Evolutionary conservation across 2,113 vertebrate genomes (phyloP).

Genomic region (Silurus asotus): DNA sequence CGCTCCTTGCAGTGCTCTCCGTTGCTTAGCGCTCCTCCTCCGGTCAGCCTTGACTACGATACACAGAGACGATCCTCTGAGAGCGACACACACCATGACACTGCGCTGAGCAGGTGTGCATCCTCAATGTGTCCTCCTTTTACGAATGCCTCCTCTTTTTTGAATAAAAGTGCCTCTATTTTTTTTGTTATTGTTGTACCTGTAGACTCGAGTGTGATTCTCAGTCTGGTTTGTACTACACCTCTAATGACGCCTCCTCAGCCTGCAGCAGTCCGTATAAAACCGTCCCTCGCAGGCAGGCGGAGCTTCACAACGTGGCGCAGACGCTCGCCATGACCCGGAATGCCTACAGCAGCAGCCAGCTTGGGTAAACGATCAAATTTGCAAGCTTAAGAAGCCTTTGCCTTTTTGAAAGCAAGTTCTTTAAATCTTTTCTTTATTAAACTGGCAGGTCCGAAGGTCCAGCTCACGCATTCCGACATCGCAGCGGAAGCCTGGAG

Average conservation of each 20-base stretch:
- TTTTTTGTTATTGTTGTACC: constrained; percentile 15
- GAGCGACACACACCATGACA: constrained; percentile 64
- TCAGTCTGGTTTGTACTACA: constrained; percentile 59
- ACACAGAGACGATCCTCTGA: constrained; percentile 62
- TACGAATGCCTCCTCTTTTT: not conserved
- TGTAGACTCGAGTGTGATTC: constrained; percentile 62
- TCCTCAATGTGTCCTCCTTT: not conserved
- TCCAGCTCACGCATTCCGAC: constrained; percentile 79
- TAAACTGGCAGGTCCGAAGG: constrained; percentile 75
- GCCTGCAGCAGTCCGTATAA: constrained; percentile 89
- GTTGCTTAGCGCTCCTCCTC: constrained; percentile 78
- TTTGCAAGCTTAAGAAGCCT: not conserved
- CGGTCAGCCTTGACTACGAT: constrained; percentile 71
- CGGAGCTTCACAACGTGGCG: constrained; percentile 84
- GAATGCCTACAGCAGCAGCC: constrained; percentile 94
- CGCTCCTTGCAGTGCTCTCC: constrained; percentile 85
- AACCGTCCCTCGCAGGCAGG: constrained; percentile 79
- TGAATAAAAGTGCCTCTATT: not conserved
- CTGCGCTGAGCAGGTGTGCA: constrained; percentile 65
- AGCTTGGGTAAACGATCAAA: constrained; percentile 78
- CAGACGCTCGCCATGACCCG: constrained; percentile 87
- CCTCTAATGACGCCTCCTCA: constrained; percentile 78
- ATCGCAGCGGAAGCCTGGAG: constrained; percentile 90
- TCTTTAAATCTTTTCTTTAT: not conserved
- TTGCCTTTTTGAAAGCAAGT: not conserved